phyloP scores from a whole-genome alignment of 2,888 invertebrate species.

The Mantis religiosa region DNA sequence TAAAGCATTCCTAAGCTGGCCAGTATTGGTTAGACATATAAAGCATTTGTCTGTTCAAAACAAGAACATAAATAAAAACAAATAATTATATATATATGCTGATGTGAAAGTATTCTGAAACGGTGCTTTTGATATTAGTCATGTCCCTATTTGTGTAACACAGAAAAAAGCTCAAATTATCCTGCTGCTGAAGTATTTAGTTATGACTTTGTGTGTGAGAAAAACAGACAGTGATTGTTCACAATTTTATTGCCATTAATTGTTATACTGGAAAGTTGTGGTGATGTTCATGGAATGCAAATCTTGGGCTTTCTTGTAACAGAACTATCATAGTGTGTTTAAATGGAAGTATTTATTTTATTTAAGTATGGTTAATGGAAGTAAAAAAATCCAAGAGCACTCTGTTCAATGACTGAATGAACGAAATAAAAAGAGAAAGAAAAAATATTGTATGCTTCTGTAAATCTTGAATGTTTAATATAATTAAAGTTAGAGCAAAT shows the following conservation, averaged over 20 bases:
- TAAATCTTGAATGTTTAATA: not conserved
- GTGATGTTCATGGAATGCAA: not conserved
- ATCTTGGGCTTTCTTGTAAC: not conserved
- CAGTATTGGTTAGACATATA: not conserved
- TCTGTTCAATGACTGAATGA: not conserved
- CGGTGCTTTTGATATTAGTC: not conserved
- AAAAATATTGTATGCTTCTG: not conserved
- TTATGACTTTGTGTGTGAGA: not conserved
- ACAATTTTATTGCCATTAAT: not conserved
- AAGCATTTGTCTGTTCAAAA: not conserved
- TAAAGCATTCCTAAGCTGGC: not conserved
- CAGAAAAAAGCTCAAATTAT: not conserved
- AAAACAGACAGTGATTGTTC: not conserved
- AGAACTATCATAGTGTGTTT: not conserved
- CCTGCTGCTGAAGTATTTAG: not conserved
- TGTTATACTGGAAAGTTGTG: not conserved
- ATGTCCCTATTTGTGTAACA: not conserved
- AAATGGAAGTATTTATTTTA: conserved; percentile 25
- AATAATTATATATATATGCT: not conserved
- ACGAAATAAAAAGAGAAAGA: not conserved
- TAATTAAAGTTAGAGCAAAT: not conserved
- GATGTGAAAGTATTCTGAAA: not conserved
- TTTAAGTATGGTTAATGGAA: not conserved
- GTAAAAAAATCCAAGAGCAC: not conserved
- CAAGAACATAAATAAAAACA: not conserved